Evolutionary conservation across 2,113 vertebrate species (phyloP).

Genomic region (Grammomys dolichurus): DNA sequence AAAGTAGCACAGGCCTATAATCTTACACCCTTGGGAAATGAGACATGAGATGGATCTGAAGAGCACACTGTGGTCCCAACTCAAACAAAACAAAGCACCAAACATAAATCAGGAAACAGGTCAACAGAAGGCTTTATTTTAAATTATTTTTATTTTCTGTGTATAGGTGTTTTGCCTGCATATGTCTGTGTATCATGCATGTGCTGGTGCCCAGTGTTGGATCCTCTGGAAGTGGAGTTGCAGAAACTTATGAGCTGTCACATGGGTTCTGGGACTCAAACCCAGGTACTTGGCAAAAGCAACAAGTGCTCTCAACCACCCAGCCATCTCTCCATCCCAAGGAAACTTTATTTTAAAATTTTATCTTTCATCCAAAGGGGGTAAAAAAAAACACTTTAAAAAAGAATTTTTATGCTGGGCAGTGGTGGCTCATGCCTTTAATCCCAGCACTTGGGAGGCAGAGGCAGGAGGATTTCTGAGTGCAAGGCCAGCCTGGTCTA

Average conservation of each 20-base stretch:
- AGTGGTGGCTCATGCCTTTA: too few species aligned
- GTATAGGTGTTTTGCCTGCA: background rate
- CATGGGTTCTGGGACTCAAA: background rate
- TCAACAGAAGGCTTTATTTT: constrained; percentile 15
- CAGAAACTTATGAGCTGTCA: background rate
- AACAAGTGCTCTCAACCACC: background rate
- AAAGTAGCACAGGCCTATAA: background rate
- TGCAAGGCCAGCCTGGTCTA: too few species aligned
- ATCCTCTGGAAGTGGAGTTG: background rate
- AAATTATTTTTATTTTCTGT: constrained; percentile 5
- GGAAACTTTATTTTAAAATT: constrained; percentile 46
- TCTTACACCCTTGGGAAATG: background rate
- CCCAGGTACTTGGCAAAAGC: background rate
- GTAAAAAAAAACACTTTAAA: background rate
- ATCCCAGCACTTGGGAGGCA: too few species aligned
- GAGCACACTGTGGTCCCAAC: background rate
- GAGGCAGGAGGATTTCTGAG: too few species aligned
- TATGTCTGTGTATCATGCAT: background rate
- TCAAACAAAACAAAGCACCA: background rate
- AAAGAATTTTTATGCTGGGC: too few species aligned
- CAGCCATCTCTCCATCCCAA: background rate
- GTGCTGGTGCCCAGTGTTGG: background rate
- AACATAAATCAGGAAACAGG: too few species aligned
- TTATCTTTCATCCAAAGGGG: background rate
- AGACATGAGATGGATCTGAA: too few species aligned